Base-by-base conservation (phyloP, 2,888 invertebrate genomes). In the Penaeus monodon region DNA sequence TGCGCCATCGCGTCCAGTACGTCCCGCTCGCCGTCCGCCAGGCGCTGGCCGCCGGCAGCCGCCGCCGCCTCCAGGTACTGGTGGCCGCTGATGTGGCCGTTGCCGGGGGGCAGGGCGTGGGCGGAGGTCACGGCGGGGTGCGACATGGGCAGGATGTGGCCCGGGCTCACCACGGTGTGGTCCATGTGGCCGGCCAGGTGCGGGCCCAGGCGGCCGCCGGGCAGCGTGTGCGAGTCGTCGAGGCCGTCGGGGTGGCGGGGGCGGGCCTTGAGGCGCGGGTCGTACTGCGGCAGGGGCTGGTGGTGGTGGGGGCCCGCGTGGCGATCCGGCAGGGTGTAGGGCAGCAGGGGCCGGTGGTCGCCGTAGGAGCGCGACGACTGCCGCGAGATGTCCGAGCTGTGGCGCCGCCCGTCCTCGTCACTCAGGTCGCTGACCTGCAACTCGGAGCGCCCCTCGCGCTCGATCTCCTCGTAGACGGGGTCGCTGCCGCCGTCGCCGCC, bases 281-380 rank as follows among this genome's bases (percentile, higher is more conserved):
- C 84, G 83, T 20, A 77, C 77, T 87, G 87, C 73, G 77, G 38
- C 65, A 44, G 64, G 27, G 73, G 57, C 81, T 87, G 85, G 64
- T 85, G 84, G 66, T 88, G 89, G 79, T 86, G 85, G 20, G 85
- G 76, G 63, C 74, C 65, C 68, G 85, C 57, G 74, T 86, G 86
- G 24, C 82, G 87, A 64, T 89, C 87, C 3, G 90, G 84, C 24
- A 89, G 73, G 73, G 88, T 88, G 81, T 90, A 90, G 24, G 90
- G 95, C 90, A 96, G 96, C 91, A 96, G 92, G n/a, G 96, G 96
- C 70, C 96, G 94, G 91, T 96, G 96, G 91, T 96, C 96, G 24
- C 96, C 96, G 92, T 96, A 96, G 91, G 96, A 96, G 91, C 96
- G 94, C 65, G 96, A 96, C 17, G 94, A 94, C 91, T 95, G 95